Percentiles rank a stretch among this genome's conserved stretches.
These are phyloP conservation scores for Neopipo cinnamomea DNA, from an alignment of 2,113 vertebrate species.

Conservation along the genomic window DNA sequence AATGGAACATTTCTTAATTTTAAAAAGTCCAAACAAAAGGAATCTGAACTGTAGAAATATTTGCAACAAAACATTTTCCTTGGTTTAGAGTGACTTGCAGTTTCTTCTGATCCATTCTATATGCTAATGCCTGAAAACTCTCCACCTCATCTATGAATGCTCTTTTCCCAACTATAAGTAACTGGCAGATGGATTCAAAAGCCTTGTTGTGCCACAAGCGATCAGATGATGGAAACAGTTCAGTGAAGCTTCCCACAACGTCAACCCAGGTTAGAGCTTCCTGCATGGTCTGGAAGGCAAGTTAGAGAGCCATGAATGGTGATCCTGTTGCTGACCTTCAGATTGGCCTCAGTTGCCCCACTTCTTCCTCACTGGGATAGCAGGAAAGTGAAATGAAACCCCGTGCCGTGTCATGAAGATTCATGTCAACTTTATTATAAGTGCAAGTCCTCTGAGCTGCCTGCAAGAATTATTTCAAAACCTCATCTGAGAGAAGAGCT, in stretches of 20 bases:
- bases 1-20: background rate
- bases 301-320: background rate
- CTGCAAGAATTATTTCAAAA: slow-evolving; percentile 34
- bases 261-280: background rate
- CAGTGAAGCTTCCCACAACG: background rate
- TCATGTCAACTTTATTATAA: background rate
- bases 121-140: background rate
- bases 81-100: background rate
- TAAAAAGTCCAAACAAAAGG: background rate
- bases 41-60: background rate
- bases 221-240: background rate
- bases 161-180: background rate
- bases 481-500: background rate
- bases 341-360: background rate
- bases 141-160: background rate
- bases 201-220: background rate
- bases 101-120: background rate
- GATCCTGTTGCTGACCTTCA: background rate
- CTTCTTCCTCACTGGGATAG: background rate
- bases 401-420: background rate
- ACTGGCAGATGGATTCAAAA: background rate
- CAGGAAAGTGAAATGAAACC: background rate
- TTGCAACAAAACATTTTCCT: background rate
- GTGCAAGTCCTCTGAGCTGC: background rate
- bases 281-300: background rate